These are phyloP conservation scores for Dipodomys ordii DNA, from an alignment of 2,113 vertebrate species.

Conservation along the genomic window DNA sequence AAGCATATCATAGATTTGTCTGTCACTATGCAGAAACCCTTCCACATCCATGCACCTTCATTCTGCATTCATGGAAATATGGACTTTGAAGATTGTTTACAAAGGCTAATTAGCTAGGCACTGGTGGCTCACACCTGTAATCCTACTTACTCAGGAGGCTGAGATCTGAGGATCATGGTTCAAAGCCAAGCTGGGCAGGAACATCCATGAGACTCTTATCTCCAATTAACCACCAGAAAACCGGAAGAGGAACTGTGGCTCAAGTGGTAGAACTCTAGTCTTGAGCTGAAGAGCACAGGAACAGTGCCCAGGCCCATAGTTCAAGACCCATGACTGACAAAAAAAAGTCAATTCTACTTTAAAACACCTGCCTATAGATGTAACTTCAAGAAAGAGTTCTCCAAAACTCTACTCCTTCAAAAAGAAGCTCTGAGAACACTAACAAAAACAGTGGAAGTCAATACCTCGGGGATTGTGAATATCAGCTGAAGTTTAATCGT, in stretches of 20 bases:
- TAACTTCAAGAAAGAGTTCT: not conserved
- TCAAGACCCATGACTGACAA: too few species aligned
- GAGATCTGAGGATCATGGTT: too few species aligned
- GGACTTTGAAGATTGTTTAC: not conserved
- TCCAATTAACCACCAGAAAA: too few species aligned
- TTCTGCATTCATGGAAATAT: not conserved
- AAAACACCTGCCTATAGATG: not conserved
- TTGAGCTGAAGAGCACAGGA: too few species aligned
- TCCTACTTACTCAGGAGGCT: too few species aligned
- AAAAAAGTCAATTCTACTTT: not conserved
- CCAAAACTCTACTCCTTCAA: not conserved
- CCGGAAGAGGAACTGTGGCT: too few species aligned
- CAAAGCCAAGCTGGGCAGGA: too few species aligned
- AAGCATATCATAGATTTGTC: not conserved
- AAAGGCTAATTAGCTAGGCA: too few species aligned
- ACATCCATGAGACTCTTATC: too few species aligned
- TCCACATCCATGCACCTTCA: not conserved
- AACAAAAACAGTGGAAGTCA: not conserved
- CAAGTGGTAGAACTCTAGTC: too few species aligned
- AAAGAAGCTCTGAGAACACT: not conserved
- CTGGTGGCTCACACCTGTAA: too few species aligned
- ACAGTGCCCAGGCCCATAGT: too few species aligned
- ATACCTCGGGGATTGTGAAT: not conserved
- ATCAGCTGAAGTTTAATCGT: not conserved
- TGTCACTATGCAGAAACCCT: not conserved